Evolutionary conservation across 92 coral and sea anemone genomes (phyloP).

Genomic region (Chrysogorgia sp.): DNA sequence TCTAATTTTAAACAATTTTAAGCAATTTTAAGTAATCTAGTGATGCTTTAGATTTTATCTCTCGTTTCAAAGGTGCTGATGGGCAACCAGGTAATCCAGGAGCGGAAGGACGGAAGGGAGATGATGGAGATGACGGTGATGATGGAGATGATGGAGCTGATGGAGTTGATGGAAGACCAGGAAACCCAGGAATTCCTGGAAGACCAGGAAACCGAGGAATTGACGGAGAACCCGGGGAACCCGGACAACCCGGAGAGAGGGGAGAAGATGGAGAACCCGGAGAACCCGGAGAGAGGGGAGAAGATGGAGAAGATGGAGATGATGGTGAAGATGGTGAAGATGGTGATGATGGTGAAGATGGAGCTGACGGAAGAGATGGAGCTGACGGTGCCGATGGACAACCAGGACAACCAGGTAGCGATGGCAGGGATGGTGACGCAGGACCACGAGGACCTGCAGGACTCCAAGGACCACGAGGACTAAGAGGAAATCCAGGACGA

Average conservation of each 20-base stretch:
- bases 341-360: conserved; percentile 5
- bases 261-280: conserved; percentile 31
- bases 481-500: not conserved
- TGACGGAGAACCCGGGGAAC: too few relatives aligned
- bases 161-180: too few relatives aligned
- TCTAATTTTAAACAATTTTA: too few relatives aligned
- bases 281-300: conserved; percentile 4
- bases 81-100: too few relatives aligned
- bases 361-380: conserved; percentile 3
- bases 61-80: too few relatives aligned
- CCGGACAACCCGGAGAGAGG: conserved; percentile 1
- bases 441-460: conserved; percentile 10
- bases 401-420: conserved; percentile 5
- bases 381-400: not conserved
- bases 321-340: conserved; percentile 6
- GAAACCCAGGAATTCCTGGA: too few relatives aligned
- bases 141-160: too few relatives aligned
- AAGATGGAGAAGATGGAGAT: not conserved
- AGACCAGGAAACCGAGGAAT: too few relatives aligned
- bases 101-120: too few relatives aligned
- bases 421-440: conserved; percentile 12
- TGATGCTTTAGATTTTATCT: too few relatives aligned
- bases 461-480: conserved; percentile 13
- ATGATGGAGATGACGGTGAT: too few relatives aligned
- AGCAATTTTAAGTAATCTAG: too few relatives aligned